These are phyloP conservation scores for Agrotis ipsilon DNA, from an alignment of 2,888 invertebrate genomes.

Conservation along the genomic window DNA sequence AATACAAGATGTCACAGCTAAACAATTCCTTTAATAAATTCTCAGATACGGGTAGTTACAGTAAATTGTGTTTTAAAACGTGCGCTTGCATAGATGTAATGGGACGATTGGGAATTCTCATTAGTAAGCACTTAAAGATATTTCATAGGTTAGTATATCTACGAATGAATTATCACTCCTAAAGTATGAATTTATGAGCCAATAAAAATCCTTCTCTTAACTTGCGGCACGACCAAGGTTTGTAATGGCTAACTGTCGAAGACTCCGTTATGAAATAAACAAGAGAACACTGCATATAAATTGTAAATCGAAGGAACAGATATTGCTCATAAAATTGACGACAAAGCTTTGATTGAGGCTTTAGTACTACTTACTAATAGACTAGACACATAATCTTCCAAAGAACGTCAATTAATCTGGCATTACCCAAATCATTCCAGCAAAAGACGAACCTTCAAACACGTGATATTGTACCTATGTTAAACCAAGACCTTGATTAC, in stretches of 20 bases:
- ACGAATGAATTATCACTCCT: conserved; percentile 12
- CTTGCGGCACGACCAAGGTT: background rate
- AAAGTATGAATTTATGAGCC: conserved; percentile 7
- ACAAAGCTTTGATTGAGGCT: background rate
- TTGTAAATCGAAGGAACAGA: conserved; percentile 3
- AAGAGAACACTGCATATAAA: conserved; percentile 12
- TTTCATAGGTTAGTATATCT: background rate
- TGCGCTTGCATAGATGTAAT: conserved; percentile 23
- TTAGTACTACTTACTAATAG: too few relatives aligned
- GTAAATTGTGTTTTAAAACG: conserved; percentile 9
- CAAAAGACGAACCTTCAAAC: background rate
- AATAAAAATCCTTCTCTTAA: background rate
- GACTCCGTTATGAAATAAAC: background rate
- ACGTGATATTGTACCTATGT: conserved; percentile 20
- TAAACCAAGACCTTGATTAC: conserved; percentile 50
- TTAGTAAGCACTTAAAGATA: conserved; percentile 13
- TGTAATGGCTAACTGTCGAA: background rate
- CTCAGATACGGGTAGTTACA: conserved; percentile 3
- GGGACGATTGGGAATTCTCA: conserved; percentile 1
- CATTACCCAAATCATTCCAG: background rate
- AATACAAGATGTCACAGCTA: conserved; percentile 31
- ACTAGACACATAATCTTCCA: too few relatives aligned
- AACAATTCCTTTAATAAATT: conserved; percentile 20
- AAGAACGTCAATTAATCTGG: background rate
- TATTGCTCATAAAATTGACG: background rate